These are phyloP conservation scores for Nycticebus coucang DNA, from an alignment of 2,113 vertebrate genomes.

Conservation along the genomic window DNA sequence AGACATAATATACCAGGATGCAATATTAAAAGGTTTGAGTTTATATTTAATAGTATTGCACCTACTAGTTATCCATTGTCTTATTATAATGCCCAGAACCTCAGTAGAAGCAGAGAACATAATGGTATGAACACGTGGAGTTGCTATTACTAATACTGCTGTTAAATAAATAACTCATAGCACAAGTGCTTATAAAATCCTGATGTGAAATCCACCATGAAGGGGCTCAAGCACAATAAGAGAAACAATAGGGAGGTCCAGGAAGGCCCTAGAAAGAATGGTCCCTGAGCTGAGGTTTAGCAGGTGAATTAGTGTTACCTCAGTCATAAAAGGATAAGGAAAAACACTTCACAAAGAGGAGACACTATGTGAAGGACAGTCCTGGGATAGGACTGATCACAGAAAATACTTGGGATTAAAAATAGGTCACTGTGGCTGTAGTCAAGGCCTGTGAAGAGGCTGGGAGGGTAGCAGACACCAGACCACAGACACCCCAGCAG, in stretches of 20 bases:
- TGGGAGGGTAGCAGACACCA: not conserved
- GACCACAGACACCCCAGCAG: not conserved
- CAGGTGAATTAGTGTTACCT: not conserved
- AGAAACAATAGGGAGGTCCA: not conserved
- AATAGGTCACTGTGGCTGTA: no score
- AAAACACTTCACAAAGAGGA: not conserved
- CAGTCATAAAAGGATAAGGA: not conserved
- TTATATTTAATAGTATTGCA: not conserved
- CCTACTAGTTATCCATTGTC: not conserved
- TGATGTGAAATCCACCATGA: not conserved
- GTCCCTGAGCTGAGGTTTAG: not conserved
- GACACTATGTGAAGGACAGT: not conserved
- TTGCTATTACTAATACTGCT: not conserved
- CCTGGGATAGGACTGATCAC: not conserved
- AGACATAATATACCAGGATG: not conserved
- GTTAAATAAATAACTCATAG: not conserved
- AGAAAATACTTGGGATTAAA: not conserved
- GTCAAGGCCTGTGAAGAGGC: fast-evolving
- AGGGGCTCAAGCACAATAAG: not conserved
- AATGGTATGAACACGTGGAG: not conserved
- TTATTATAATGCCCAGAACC: not conserved
- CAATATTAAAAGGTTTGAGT: not conserved
- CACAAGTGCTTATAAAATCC: not conserved
- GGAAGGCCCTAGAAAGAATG: not conserved
- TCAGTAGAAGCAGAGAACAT: not conserved